Conservation (phyloP, 2,888 invertebrate genomes). For the Hyposoter didymator region DNA sequence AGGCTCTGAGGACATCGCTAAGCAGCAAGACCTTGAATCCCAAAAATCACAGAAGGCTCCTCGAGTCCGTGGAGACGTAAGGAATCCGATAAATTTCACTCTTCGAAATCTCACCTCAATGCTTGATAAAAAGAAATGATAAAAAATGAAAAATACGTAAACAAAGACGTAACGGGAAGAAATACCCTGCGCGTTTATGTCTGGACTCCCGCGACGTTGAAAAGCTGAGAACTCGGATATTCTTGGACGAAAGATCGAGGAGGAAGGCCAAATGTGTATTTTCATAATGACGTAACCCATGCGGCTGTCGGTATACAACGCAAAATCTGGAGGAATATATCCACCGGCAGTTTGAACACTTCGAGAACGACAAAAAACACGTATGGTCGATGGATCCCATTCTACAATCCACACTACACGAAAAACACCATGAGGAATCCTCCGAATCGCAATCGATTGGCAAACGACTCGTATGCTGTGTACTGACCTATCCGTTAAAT, state of each 20-base stretch:
- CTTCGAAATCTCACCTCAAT: not conserved
- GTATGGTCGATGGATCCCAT: not conserved
- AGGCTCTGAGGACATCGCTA: too few species aligned
- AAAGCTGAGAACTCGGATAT: conserved; percentile 14
- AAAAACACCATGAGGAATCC: not conserved
- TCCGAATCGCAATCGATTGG: conserved; percentile 9
- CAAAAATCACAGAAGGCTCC: not conserved
- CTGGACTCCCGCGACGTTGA: not conserved
- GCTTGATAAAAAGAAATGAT: not conserved
- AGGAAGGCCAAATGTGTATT: conserved; percentile 55
- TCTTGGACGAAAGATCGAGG: conserved; percentile 32
- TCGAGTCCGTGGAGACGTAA: not conserved
- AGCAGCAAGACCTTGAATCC: too few species aligned
- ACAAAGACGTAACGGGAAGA: not conserved
- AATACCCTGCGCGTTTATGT: not conserved
- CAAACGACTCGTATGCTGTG: not conserved
- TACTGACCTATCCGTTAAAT: conserved; percentile 24
- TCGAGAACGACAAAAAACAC: not conserved
- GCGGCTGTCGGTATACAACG: conserved; percentile 15
- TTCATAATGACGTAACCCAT: conserved; percentile 58
- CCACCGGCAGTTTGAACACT: conserved; percentile 18
- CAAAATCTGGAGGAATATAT: conserved; percentile 38
- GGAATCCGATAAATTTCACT: not conserved
- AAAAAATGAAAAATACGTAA: not conserved
- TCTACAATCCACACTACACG: not conserved